Evolutionary conservation across 2,797 vertebrate species (phyloP).

Genomic region (Pampus argenteus): DNA sequence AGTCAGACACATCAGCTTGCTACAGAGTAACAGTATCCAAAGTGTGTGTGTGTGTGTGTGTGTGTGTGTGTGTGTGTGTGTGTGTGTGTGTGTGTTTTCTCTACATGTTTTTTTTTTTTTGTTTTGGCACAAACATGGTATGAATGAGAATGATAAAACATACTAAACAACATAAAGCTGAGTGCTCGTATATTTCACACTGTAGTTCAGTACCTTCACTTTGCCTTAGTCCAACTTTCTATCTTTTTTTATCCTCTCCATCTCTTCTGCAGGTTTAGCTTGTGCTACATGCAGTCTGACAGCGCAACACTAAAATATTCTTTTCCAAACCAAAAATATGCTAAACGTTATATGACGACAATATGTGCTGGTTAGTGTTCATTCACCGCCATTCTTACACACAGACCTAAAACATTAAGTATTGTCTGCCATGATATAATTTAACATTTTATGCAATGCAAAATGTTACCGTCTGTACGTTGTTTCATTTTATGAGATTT

Average conservation of each 20-base stretch:
- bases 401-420: constrained; percentile 22
- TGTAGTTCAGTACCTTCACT: constrained; percentile 47
- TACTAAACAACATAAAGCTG: constrained; percentile 16
- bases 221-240: constrained; percentile 66
- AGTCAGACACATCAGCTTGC: constrained; percentile 2
- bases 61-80: neutral
- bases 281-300: constrained; percentile 13
- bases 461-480: constrained; percentile 49
- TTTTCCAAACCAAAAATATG: constrained; percentile 49
- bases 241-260: constrained; percentile 3
- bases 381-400: constrained; percentile 16
- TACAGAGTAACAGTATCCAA: neutral
- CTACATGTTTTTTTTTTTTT: constrained; percentile 42
- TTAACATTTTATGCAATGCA: constrained; percentile 38
- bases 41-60: no score
- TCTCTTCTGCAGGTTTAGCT: constrained; percentile 1
- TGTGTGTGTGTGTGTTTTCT: neutral
- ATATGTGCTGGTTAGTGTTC: neutral
- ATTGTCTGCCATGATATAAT: constrained; percentile 11
- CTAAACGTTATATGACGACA: constrained; percentile 5
- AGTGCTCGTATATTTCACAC: constrained; percentile 37
- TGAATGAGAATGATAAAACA: constrained; percentile 22
- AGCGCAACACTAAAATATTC: constrained; percentile 6
- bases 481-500: constrained; percentile 46
- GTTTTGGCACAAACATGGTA: constrained; percentile 26